Percentiles rank a stretch among this genome's conserved stretches.
phyloP scores from a whole-genome alignment of 2,888 invertebrate genomes.

The Drosophila percnosoma region DNA sequence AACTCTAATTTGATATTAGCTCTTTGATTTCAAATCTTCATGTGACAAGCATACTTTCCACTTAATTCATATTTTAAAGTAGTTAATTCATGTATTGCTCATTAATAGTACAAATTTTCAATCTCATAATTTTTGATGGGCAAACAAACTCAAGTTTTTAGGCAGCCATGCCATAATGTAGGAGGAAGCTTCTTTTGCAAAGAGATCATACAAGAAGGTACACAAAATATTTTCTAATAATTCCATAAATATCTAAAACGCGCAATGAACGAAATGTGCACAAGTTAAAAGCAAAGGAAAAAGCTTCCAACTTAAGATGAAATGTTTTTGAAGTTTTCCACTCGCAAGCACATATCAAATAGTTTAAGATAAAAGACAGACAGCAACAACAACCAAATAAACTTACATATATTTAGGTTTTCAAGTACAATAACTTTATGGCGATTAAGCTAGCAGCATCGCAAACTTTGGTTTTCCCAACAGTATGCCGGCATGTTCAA shows the following conservation, averaged over 20 bases:
- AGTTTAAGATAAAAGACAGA: conserved; percentile 36
- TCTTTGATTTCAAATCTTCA: background rate
- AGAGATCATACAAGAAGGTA: conserved; percentile 1
- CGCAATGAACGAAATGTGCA: conserved; percentile 59
- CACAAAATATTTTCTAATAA: conserved; percentile 61
- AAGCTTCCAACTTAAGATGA: conserved; percentile 56
- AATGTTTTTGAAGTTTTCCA: conserved; percentile 62
- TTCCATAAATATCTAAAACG: conserved; percentile 68
- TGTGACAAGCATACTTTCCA: background rate
- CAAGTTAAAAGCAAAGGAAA: conserved; percentile 25
- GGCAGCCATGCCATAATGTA: background rate
- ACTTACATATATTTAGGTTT: background rate
- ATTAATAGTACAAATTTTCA: background rate
- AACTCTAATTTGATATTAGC: background rate
- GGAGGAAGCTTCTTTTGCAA: background rate
- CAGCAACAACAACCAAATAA: conserved; percentile 6
- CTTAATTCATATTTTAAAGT: background rate
- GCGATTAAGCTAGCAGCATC: conserved; percentile 60
- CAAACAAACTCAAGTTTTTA: background rate
- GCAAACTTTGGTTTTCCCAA: conserved; percentile 52
- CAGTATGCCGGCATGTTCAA: conserved; percentile 58
- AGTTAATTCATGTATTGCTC: background rate
- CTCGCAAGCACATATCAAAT: conserved; percentile 43
- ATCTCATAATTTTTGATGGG: background rate
- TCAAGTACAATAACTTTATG: conserved; percentile 42